Evolutionary conservation across 2,797 vertebrate species (phyloP).

Genomic region (Falco novaeseelandiae): DNA sequence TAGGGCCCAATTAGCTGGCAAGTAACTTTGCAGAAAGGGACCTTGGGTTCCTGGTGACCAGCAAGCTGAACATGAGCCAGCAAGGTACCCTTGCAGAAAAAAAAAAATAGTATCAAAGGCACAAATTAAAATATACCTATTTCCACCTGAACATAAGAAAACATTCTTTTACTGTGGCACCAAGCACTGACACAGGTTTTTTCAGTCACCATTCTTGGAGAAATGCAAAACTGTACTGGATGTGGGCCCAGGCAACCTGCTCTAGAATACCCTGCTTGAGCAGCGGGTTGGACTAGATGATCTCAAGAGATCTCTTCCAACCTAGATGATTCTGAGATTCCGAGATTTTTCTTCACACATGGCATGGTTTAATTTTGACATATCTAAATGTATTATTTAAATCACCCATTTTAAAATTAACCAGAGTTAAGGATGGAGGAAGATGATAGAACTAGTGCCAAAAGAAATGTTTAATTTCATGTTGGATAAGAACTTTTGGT

Average conservation of each 20-base stretch:
- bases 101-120: background rate
- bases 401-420: background rate
- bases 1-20: background rate
- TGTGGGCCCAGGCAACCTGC: background rate
- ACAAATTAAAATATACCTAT: background rate
- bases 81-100: no score
- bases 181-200: background rate
- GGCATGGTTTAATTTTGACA: background rate
- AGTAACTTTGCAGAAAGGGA: background rate
- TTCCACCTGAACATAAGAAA: background rate
- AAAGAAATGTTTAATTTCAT: constrained; percentile 3
- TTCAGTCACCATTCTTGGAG: background rate
- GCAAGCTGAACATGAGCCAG: background rate
- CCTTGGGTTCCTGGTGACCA: background rate
- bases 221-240: background rate
- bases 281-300: background rate
- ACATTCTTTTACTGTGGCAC: background rate
- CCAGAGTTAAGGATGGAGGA: background rate
- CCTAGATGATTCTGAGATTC: background rate
- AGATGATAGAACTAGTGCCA: background rate
- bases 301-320: background rate
- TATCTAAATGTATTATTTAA: background rate
- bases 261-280: background rate
- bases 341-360: background rate
- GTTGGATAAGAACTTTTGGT: background rate